These are phyloP conservation scores for Siniperca knerii DNA, from an alignment of 2,113 vertebrate species.

Conservation along the genomic window DNA sequence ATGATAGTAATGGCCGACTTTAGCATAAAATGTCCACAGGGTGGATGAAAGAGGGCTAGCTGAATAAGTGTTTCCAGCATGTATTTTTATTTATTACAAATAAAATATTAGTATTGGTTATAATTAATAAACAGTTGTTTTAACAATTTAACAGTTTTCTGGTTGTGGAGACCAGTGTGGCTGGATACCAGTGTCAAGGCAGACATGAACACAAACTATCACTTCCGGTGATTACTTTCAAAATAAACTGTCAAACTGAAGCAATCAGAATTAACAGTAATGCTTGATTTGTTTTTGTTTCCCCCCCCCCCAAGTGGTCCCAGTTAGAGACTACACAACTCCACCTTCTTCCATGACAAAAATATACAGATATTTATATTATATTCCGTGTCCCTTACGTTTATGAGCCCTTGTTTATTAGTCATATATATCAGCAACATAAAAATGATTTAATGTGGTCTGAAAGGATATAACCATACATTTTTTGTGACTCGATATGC, in stretches of 20 bases:
- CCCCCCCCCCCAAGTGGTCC: neutral
- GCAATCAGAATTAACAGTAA: neutral
- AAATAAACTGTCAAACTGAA: neutral
- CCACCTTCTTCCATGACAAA: neutral
- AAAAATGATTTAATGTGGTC: neutral
- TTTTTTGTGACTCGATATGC: neutral
- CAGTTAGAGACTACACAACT: neutral
- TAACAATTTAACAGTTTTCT: neutral
- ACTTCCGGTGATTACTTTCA: neutral
- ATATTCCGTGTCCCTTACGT: neutral
- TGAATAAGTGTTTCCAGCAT: neutral
- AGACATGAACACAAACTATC: neutral
- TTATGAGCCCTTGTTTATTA: too few species aligned
- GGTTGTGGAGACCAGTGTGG: neutral
- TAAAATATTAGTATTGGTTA: neutral
- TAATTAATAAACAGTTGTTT: neutral
- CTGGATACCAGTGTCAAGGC: neutral
- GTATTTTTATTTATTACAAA: neutral
- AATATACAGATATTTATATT: neutral
- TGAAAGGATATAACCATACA: neutral
- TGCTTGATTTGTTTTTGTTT: neutral
- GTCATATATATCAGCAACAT: too few species aligned
- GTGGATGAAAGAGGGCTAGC: neutral
- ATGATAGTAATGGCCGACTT: neutral
- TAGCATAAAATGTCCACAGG: neutral